A percentile compares a stretch with the other conserved stretches of the same genome.
Conservation (phyloP, 2,113 vertebrate species). For the Chlamydotis undulata region DNA sequence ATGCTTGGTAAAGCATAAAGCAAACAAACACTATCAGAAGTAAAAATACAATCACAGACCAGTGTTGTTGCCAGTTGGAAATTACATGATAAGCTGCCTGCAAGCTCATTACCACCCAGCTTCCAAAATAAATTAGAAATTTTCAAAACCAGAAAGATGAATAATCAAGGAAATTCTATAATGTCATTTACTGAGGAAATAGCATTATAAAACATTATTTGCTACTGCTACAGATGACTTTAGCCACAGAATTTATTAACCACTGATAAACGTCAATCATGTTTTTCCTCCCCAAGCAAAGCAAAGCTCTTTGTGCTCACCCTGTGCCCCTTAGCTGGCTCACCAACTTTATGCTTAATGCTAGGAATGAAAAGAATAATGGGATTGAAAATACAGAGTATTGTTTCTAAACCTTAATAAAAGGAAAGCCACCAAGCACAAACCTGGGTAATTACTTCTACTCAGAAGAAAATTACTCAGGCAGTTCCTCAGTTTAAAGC, state of each 20-base stretch:
- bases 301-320: not conserved
- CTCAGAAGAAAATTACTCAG: slow-evolving; percentile 2
- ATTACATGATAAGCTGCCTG: not conserved
- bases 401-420: slow-evolving; percentile 21
- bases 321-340: not conserved
- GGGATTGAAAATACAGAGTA: not conserved
- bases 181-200: not conserved
- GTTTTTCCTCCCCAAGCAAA: not conserved
- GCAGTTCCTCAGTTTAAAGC: not conserved
- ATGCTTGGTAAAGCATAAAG: not conserved
- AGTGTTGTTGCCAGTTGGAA: not conserved
- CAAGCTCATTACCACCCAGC: not conserved
- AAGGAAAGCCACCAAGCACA: not conserved
- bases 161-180: slow-evolving; percentile 33
- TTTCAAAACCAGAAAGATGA: slow-evolving; percentile 21
- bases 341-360: not conserved
- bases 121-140: not conserved
- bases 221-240: not conserved
- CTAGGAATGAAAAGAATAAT: not conserved
- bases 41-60: not conserved
- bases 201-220: not conserved
- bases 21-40: not conserved
- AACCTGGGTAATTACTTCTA: not conserved
- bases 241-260: slow-evolving; percentile 3
- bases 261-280: not conserved